Percentiles rank a stretch among this genome's conserved stretches.
Evolutionary conservation across 2,113 vertebrate species (phyloP).

Genomic region (Ciconia boyciana): DNA sequence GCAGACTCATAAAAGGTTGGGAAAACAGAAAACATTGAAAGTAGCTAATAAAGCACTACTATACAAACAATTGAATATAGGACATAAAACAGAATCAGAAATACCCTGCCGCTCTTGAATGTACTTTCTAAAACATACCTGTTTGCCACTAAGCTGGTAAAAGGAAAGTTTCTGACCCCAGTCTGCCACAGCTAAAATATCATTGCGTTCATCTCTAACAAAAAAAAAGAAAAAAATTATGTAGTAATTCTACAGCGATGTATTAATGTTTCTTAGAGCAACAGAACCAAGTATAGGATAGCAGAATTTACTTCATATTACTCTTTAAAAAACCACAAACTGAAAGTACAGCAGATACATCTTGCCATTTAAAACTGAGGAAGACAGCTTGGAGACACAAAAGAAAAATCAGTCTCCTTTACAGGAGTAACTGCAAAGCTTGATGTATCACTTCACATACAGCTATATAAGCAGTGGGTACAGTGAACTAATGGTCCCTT

Average conservation of each 20-base stretch:
- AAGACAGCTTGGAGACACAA: background rate
- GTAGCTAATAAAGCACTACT: background rate
- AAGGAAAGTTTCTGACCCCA: slow-evolving; percentile 98
- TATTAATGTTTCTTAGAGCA: background rate
- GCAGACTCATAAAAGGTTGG: background rate
- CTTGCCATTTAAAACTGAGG: background rate
- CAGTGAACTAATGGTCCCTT: background rate
- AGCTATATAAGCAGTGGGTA: background rate
- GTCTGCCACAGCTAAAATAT: slow-evolving; percentile 94
- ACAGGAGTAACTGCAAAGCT: background rate
- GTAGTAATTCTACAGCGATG: background rate
- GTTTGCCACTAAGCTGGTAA: slow-evolving; percentile 97
- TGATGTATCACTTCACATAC: background rate
- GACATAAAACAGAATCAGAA: background rate
- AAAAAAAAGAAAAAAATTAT: background rate
- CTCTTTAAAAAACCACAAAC: background rate
- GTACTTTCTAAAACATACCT: slow-evolving; percentile 74
- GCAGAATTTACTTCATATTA: background rate
- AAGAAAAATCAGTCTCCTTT: background rate
- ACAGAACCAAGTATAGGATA: background rate
- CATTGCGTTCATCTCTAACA: slow-evolving; percentile 92
- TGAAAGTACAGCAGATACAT: background rate
- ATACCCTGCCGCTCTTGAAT: background rate
- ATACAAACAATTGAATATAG: background rate
- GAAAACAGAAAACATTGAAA: background rate